These are phyloP conservation scores for Drosophila birchii DNA, from an alignment of 2,888 invertebrate species.

Conservation along the genomic window DNA sequence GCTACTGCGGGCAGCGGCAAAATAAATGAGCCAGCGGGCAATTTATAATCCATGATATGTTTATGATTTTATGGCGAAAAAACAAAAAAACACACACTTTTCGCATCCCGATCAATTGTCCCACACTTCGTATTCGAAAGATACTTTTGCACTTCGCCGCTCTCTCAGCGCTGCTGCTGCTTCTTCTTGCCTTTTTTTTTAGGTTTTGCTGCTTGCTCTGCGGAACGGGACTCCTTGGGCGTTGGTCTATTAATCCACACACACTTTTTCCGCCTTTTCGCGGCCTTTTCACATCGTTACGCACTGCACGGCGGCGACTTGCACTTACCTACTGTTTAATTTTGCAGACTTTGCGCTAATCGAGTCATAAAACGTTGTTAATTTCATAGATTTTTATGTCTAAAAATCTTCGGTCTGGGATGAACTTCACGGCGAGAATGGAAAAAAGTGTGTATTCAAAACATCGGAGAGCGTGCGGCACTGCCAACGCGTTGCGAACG, in stretches of 20 bases:
- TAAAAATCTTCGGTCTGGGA: slow-evolving; percentile 65
- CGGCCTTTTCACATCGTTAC: slow-evolving; percentile 26
- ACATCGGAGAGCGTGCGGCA: slow-evolving; percentile 27
- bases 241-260: slow-evolving; percentile 65
- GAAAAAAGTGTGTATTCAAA: slow-evolving; percentile 74
- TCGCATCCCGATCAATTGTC: slow-evolving; percentile 35
- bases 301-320: slow-evolving; percentile 50
- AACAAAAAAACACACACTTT: slow-evolving; percentile 17
- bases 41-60: slow-evolving; percentile 78
- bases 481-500: slow-evolving; percentile 28
- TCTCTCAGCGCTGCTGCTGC: slow-evolving; percentile 35
- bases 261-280: slow-evolving; percentile 29
- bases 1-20: slow-evolving; percentile 48
- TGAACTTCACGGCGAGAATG: slow-evolving; percentile 72
- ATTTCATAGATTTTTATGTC: slow-evolving; percentile 55
- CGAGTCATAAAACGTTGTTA: slow-evolving; percentile 71
- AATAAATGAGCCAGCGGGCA: slow-evolving; percentile 50
- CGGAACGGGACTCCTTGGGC: slow-evolving; percentile 51
- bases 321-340: slow-evolving; percentile 73
- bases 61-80: slow-evolving; percentile 50
- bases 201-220: slow-evolving; percentile 11
- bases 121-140: slow-evolving; percentile 64
- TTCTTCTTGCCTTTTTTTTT: slow-evolving; percentile 24
- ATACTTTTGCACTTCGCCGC: slow-evolving; percentile 59
- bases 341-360: slow-evolving; percentile 64